Evolutionary conservation across 2,888 invertebrate genomes (phyloP).

Genomic region (Dicyrtomina minuta): DNA sequence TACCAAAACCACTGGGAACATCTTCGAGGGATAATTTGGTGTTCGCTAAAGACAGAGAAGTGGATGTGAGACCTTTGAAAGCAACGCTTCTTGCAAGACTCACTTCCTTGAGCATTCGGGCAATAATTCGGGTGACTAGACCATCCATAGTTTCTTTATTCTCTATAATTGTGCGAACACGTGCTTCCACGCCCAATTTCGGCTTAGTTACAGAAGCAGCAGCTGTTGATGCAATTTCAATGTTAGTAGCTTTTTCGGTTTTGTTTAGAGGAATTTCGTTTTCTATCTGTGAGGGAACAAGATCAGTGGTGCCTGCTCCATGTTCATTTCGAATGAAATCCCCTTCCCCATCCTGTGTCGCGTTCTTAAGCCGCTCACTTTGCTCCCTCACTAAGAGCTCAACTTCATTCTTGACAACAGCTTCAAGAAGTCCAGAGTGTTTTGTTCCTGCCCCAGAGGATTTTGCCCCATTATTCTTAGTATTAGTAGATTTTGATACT

Average conservation of each 20-base stretch:
- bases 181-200: no score
- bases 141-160: slow-evolving; percentile 15
- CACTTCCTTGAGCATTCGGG: slow-evolving; percentile 25
- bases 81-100: slow-evolving; percentile 5
- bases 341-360: background rate
- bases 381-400: background rate
- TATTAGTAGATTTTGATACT: no score
- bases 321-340: background rate
- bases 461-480: no score
- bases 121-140: slow-evolving; percentile 13
- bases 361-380: background rate
- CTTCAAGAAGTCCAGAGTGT: slow-evolving; percentile 7
- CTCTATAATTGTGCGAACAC: background rate
- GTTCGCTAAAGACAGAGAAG: no score
- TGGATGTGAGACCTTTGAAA: slow-evolving; percentile 17
- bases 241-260: background rate
- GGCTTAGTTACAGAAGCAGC: no score
- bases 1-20: no score
- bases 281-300: no score
- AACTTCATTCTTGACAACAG: slow-evolving; percentile 20
- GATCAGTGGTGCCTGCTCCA: no score
- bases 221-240: no score
- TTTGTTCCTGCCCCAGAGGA: no score
- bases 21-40: no score
- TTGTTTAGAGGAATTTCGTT: no score